phyloP scores from a whole-genome alignment of 92 coral and sea anemone genomes.

The Phymanthus crucifer region DNA sequence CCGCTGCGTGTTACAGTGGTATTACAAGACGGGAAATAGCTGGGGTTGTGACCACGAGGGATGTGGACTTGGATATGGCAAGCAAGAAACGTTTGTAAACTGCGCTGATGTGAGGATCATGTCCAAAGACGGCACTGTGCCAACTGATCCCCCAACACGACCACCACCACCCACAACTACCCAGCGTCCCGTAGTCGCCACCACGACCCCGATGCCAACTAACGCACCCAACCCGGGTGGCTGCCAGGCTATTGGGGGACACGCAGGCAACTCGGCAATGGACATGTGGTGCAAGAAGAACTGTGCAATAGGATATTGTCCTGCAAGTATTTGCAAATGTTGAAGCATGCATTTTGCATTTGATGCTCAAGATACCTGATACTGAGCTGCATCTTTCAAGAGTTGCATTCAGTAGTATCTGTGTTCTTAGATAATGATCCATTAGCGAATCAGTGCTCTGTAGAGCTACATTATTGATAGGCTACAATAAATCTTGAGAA shows the following conservation, averaged over 20 bases:
- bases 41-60: slow-evolving; percentile 44
- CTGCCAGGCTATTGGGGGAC: slow-evolving; percentile 26
- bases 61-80: slow-evolving; percentile 43
- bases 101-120: slow-evolving; percentile 59
- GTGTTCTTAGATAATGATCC: too few relatives aligned
- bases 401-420: too few relatives aligned
- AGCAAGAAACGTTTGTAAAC: slow-evolving; percentile 60
- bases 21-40: slow-evolving; percentile 56
- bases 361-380: too few relatives aligned
- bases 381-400: too few relatives aligned
- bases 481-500: too few relatives aligned
- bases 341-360: neutral
- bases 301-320: slow-evolving; percentile 60
- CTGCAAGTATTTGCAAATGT: slow-evolving; percentile 28
- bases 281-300: slow-evolving; percentile 54
- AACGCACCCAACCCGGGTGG: slow-evolving; percentile 29
- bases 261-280: slow-evolving; percentile 27
- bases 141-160: slow-evolving; percentile 8
- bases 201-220: slow-evolving; percentile 4
- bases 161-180: slow-evolving; percentile 31
- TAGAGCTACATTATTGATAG: too few relatives aligned
- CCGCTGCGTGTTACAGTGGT: slow-evolving; percentile 68
- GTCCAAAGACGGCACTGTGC: neutral
- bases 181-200: neutral
- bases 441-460: too few relatives aligned